Percentiles rank a stretch among this genome's conserved stretches.
These are phyloP conservation scores for Taenioides sp. DNA, from an alignment of 2,797 vertebrate genomes.

Conservation along the genomic window DNA sequence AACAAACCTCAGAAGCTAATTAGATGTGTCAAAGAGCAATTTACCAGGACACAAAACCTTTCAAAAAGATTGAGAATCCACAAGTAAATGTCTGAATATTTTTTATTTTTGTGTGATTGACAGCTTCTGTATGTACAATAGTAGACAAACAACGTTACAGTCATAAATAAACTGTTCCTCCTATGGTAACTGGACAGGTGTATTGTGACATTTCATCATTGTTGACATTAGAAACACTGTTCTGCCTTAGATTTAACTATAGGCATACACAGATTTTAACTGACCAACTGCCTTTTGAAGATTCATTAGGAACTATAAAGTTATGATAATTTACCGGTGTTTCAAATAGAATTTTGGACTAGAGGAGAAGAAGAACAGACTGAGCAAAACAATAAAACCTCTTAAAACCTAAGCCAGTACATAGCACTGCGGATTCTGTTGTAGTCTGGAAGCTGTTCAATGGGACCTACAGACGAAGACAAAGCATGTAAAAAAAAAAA, in stretches of 20 bases:
- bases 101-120: conserved; percentile 68
- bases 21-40: too few species aligned
- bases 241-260: not conserved
- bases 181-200: conserved; percentile 25
- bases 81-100: conserved; percentile 40
- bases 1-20: too few species aligned
- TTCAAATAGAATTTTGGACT: conserved; percentile 15
- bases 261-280: not conserved
- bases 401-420: conserved; percentile 95
- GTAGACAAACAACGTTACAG: conserved; percentile 70
- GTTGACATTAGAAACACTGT: not conserved
- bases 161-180: conserved; percentile 77
- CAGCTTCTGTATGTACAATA: conserved; percentile 80
- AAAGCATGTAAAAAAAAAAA: not conserved
- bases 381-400: conserved; percentile 24
- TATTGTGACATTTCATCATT: conserved; percentile 8
- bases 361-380: conserved; percentile 29
- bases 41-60: too few species aligned
- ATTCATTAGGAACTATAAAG: too few species aligned
- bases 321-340: conserved; percentile 8
- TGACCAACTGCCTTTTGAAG: not conserved
- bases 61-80: not conserved
- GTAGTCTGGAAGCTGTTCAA: conserved; percentile 95
- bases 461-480: conserved; percentile 81
- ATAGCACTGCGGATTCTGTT: conserved; percentile 94